Percentiles rank a stretch among this genome's conserved stretches.
Evolutionary conservation across 2,113 vertebrate species (phyloP).

Genomic region (Otus sunia): DNA sequence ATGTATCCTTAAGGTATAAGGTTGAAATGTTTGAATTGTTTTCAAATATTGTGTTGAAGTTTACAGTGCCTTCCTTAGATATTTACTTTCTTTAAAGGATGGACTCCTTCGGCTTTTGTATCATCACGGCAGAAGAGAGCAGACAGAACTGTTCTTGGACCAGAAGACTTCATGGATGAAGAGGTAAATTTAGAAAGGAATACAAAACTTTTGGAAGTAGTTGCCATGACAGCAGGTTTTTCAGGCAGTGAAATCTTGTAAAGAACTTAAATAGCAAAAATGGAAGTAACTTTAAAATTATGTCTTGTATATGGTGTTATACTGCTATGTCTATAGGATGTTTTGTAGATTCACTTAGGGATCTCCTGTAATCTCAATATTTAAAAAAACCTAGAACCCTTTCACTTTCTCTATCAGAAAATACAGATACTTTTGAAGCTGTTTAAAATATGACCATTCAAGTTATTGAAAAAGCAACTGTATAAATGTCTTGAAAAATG

Average conservation of each 20-base stretch:
- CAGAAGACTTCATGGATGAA: constrained; percentile 98
- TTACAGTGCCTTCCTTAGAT: background rate
- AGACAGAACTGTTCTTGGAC: constrained; percentile 75
- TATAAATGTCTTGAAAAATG: background rate
- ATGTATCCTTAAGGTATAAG: background rate
- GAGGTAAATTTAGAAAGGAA: constrained; percentile 77
- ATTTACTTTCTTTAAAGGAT: constrained; percentile 77
- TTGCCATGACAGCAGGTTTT: background rate
- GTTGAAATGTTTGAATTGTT: background rate
- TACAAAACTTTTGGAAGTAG: background rate
- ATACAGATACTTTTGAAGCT: background rate
- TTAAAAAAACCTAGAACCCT: background rate
- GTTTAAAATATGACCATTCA: background rate
- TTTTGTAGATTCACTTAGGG: background rate
- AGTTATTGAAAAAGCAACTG: background rate
- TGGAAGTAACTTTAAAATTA: background rate
- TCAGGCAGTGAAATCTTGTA: background rate
- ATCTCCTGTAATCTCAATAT: background rate
- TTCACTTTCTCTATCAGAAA: background rate
- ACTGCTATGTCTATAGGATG: fast-evolving
- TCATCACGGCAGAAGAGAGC: constrained; percentile 92
- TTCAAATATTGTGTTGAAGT: background rate
- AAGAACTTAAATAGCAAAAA: background rate
- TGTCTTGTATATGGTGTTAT: background rate
- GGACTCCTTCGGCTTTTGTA: constrained; percentile 89